Conservation (phyloP, 2,113 vertebrate genomes). For the Vulpes vulpes region DNA sequence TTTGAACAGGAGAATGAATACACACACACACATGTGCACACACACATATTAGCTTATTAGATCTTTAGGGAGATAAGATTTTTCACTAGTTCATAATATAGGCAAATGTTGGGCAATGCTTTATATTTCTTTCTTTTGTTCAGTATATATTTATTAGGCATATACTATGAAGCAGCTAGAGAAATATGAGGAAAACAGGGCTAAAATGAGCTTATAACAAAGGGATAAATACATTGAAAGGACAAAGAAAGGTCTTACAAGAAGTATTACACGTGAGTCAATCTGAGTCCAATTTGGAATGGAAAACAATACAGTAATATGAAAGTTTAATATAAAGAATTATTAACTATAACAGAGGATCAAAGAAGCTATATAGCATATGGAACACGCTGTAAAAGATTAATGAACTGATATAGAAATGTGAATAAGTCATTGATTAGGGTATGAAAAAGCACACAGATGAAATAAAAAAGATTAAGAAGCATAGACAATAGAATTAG, state of each 20-base stretch:
- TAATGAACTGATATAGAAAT: neutral
- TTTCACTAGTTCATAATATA: neutral
- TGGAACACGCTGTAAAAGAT: neutral
- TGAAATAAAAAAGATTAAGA: neutral
- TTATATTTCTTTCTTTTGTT: neutral
- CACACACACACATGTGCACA: neutral
- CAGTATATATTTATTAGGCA: neutral
- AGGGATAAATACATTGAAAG: neutral
- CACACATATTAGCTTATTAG: neutral
- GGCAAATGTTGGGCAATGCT: neutral
- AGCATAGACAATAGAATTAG: neutral
- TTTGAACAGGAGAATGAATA: neutral
- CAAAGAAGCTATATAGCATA: neutral
- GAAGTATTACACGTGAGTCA: neutral
- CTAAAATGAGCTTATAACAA: neutral
- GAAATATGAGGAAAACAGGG: neutral
- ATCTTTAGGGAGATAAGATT: neutral
- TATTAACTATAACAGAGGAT: neutral
- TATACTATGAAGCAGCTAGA: neutral
- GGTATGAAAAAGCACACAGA: neutral
- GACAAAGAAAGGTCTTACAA: neutral
- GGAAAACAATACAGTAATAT: neutral
- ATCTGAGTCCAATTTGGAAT: neutral
- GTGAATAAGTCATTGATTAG: neutral
- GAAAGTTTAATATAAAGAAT: neutral